Conservation (phyloP, 2,888 invertebrate genomes). For the Mechanitis messenoides region DNA sequence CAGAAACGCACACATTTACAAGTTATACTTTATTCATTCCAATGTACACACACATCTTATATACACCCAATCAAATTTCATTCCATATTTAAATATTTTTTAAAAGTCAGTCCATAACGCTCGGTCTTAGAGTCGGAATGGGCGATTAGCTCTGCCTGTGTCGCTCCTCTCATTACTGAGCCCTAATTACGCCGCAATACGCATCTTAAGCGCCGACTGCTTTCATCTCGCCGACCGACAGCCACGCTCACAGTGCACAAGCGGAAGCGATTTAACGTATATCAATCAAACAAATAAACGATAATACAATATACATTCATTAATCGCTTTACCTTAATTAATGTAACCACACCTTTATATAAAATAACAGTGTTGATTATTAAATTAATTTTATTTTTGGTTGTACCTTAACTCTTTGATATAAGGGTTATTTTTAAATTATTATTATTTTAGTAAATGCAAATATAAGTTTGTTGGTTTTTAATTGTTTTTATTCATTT, state of each 20-base stretch:
- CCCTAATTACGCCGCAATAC: conserved; percentile 67
- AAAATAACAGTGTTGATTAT: conserved; percentile 25
- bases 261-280: conserved; percentile 24
- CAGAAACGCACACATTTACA: too few relatives aligned
- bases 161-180: conserved; percentile 69
- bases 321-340: conserved; percentile 13
- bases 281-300: background rate
- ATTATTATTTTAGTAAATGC: conserved; percentile 6
- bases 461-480: conserved; percentile 36
- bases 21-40: too few relatives aligned
- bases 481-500: conserved; percentile 73
- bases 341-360: conserved; percentile 18
- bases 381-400: conserved; percentile 22
- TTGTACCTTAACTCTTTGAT: conserved; percentile 26
- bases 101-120: conserved; percentile 16
- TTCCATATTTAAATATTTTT: background rate
- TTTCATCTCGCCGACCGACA: conserved; percentile 65
- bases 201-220: conserved; percentile 65
- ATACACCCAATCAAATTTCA: background rate
- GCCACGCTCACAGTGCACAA: conserved; percentile 30
- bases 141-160: conserved; percentile 69
- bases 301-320: background rate
- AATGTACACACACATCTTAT: too few relatives aligned
- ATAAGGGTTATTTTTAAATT: conserved; percentile 12
- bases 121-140: conserved; percentile 41